A percentile compares a stretch with the other conserved stretches of the same genome.
These are phyloP conservation scores for Molossus molossus DNA, from an alignment of 2,797 vertebrate genomes.

Conservation along the genomic window DNA sequence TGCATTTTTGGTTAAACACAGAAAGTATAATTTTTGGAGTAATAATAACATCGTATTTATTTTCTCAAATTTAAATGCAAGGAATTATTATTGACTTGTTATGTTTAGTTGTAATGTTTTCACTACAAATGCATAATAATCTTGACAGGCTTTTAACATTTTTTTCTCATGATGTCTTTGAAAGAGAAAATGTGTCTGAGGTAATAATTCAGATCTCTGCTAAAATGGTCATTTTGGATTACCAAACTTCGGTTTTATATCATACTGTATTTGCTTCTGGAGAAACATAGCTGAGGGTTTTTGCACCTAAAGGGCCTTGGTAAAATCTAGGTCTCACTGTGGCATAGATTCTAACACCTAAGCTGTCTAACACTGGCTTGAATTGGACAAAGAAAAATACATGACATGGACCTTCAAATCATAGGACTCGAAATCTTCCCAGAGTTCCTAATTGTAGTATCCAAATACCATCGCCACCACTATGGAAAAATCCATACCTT, in stretches of 20 bases:
- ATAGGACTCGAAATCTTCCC: background rate
- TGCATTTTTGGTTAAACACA: constrained; percentile 56
- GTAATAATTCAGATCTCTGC: background rate
- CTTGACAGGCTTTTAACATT: background rate
- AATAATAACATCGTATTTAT: constrained; percentile 11
- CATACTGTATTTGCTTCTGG: background rate
- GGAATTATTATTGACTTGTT: background rate
- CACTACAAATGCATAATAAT: constrained; percentile 25
- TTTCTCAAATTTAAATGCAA: constrained; percentile 20
- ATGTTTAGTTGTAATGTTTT: background rate
- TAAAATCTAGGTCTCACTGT: background rate
- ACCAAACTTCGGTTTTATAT: background rate
- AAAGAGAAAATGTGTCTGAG: background rate
- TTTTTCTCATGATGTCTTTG: background rate
- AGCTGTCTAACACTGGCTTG: background rate
- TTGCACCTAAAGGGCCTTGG: background rate
- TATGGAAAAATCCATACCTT: background rate
- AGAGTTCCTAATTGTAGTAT: background rate
- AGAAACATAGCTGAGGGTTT: background rate
- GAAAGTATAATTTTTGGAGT: constrained; percentile 1
- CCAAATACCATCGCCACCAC: background rate
- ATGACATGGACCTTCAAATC: background rate
- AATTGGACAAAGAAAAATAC: background rate
- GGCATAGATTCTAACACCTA: background rate
- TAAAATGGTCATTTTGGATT: background rate